A percentile compares a stretch with the other conserved stretches of the same genome.
phyloP scores from a whole-genome alignment of 2,888 invertebrate genomes.

The Chironomus riparius region DNA sequence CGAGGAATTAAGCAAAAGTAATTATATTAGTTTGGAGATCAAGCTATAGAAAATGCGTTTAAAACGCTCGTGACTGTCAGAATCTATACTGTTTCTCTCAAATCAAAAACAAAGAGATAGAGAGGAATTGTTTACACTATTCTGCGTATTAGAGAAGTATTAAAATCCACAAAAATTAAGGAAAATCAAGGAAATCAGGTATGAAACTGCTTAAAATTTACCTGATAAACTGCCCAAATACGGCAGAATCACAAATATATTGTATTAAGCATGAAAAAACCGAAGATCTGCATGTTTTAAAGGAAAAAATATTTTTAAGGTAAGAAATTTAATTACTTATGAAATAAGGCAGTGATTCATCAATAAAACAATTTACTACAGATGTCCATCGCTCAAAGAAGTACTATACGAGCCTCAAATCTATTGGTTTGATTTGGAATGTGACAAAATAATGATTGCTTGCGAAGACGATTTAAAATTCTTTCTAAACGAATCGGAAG shows the following conservation, averaged over 20 bases:
- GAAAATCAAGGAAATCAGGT: background rate
- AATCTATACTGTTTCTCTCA: no score
- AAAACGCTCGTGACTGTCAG: no score
- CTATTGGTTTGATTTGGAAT: conserved; percentile 16
- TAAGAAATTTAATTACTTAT: background rate
- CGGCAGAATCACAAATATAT: background rate
- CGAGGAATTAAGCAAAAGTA: no score
- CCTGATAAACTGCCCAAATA: background rate
- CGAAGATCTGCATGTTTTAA: background rate
- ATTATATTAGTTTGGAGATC: no score
- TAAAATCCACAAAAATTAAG: background rate
- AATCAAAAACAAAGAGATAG: background rate
- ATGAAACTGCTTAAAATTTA: conserved; percentile 12
- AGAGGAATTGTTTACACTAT: background rate
- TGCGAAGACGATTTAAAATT: conserved; percentile 11
- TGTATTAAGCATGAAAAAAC: background rate
- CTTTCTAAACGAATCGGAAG: background rate
- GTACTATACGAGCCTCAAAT: background rate
- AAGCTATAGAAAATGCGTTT: no score
- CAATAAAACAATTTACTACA: background rate
- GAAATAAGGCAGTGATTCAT: background rate
- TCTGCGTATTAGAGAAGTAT: background rate
- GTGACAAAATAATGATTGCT: conserved; percentile 8
- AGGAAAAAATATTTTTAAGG: background rate
- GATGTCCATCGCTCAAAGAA: background rate